A percentile compares a stretch with the other conserved stretches of the same genome.
These are phyloP conservation scores for Rhimphoctona megacephalus DNA, from an alignment of 2,888 invertebrate genomes.

Conservation along the genomic window DNA sequence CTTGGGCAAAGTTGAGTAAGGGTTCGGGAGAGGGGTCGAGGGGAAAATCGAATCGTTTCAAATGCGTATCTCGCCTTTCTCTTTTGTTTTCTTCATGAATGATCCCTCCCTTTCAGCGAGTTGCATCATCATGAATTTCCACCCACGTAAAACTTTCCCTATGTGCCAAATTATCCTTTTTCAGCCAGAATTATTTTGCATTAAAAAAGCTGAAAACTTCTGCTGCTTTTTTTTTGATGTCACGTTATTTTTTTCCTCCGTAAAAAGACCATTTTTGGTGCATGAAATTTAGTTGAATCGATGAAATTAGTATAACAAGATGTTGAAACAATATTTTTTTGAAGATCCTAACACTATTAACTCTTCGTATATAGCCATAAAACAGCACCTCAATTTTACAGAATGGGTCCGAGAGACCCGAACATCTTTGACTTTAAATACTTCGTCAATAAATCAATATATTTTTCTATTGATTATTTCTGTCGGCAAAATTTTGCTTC, in stretches of 20 bases:
- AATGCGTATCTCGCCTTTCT: slow-evolving; percentile 39
- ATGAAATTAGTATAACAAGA: no score
- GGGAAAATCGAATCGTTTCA: slow-evolving; percentile 17
- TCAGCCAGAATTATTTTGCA: not conserved
- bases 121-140: not conserved
- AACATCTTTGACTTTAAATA: no score
- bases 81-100: slow-evolving; percentile 40
- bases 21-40: slow-evolving; percentile 25
- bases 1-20: slow-evolving; percentile 53
- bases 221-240: no score
- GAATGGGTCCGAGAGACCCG: no score
- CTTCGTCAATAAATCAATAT: no score
- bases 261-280: no score
- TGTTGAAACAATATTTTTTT: no score
- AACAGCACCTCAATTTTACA: not conserved
- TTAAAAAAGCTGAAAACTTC: not conserved
- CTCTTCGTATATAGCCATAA: not conserved
- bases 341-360: no score
- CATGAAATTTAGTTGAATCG: not conserved
- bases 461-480: no score
- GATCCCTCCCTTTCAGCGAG: slow-evolving; percentile 3
- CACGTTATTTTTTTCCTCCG: no score
- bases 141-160: not conserved
- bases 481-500: no score
- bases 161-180: not conserved